Base-by-base conservation (phyloP, 2,888 invertebrate species). In the Ectropis crepuscularia region DNA sequence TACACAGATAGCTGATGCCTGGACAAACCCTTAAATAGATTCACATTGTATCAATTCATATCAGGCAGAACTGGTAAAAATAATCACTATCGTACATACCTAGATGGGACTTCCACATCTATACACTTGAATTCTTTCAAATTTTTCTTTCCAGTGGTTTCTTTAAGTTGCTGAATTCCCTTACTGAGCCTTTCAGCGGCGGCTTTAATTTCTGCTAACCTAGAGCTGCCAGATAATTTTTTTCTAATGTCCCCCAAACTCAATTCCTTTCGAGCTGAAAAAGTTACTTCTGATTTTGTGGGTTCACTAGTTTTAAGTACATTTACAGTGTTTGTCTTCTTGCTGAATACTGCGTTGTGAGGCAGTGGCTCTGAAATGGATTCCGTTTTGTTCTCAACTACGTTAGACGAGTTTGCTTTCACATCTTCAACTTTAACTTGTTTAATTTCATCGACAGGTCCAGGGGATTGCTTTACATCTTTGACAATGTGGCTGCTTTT, bases 41-140 rank as follows among this genome's bases (percentile, higher is more conserved):
- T 5, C 4, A 46, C 46, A 46, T 8, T 7, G 9, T 16, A 9
- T 16, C 9, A 8, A 16, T 28, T 47, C 8, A 4, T 5, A 47
- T 16, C 10, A 48, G 36, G 48, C 10, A 28, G n/a, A 5, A 48
- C 36, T 10, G 6, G 11, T n/a, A 12, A 12, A 51, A 16, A 10
- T 28, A 41, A 28, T 7, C 6, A 28, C 5, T 51, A 45, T 70
- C 72, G 65, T 74, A 96, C 96, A 65, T 74, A 96, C 96, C 97
- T 97, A 69, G 94, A 89, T 64, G 95, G 94, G 79, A 97, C 94
- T 92, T 96, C 96, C 82, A 97, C 88, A 87, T 96, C 95, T 80
- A 97, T 95, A 46, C 95, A 94, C 74, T 95, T 95, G 76, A 97
- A 97, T 78, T 95, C 93, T 80, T 95, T 94, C 48, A 95, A 87